These are phyloP conservation scores for Sinocyclocheilus rhinocerous DNA, from an alignment of 2,113 vertebrate genomes.

Conservation along the genomic window DNA sequence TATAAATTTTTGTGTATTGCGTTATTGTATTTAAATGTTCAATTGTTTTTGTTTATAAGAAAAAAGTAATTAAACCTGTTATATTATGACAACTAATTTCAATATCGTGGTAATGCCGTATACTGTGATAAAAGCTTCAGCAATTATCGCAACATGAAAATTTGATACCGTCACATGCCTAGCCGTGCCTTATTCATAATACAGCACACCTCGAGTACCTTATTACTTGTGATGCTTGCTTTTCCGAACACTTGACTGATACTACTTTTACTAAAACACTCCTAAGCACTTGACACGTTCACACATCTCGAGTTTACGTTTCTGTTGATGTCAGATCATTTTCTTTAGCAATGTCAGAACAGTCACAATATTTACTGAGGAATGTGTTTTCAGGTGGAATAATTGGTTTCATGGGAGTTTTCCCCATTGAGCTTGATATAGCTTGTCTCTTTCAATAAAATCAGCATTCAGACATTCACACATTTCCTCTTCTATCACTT, in stretches of 20 bases:
- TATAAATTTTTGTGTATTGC: too few relatives aligned
- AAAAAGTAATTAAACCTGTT: too few relatives aligned
- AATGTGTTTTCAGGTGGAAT: slow-evolving; percentile 25
- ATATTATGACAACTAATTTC: too few relatives aligned
- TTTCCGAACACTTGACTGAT: not conserved
- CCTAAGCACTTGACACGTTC: not conserved
- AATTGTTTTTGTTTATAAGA: too few relatives aligned
- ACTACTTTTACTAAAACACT: too few relatives aligned
- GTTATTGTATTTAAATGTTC: too few relatives aligned
- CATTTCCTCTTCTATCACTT: slow-evolving; percentile 10
- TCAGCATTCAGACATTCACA: not conserved
- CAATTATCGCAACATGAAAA: too few relatives aligned
- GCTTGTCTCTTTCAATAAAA: slow-evolving; percentile 18
- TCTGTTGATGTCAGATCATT: not conserved
- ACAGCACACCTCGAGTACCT: too few relatives aligned
- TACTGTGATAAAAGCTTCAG: too few relatives aligned
- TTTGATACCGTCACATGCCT: too few relatives aligned
- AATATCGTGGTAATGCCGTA: too few relatives aligned
- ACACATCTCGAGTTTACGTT: not conserved
- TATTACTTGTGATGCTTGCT: not conserved
- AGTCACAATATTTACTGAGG: slow-evolving; percentile 6
- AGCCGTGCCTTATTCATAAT: too few relatives aligned
- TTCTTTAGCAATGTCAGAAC: not conserved
- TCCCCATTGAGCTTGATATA: slow-evolving; percentile 1
- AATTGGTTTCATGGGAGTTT: slow-evolving; percentile 32